Conservation (phyloP, 2,888 invertebrate genomes). For the Drosophila falleni region DNA sequence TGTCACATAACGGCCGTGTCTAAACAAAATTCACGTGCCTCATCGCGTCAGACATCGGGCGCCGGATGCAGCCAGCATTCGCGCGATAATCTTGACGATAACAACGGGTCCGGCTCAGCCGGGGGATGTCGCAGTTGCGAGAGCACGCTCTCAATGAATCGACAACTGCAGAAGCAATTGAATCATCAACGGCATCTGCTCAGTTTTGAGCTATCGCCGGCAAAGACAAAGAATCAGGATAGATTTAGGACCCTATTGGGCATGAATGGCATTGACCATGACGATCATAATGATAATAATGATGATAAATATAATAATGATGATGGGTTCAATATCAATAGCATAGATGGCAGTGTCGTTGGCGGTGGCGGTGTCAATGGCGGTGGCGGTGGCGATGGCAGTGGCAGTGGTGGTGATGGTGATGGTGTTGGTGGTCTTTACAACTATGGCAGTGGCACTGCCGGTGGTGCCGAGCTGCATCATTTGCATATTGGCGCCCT, state of each 20-base stretch:
- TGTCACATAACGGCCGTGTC: constrained; percentile 90
- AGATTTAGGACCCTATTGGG: constrained; percentile 85
- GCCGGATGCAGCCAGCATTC: constrained; percentile 84
- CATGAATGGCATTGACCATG: constrained; percentile 84
- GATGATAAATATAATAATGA: constrained; percentile 82
- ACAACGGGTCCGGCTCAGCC: constrained; percentile 66
- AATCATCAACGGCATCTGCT: constrained; percentile 85
- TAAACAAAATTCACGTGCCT: constrained; percentile 85
- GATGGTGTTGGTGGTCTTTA: constrained; percentile 48
- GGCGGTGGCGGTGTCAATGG: constrained; percentile 36
- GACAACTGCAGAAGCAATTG: constrained; percentile 85
- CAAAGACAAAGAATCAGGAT: constrained; percentile 85
- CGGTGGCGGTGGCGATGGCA: constrained; percentile 36
- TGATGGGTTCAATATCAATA: constrained; percentile 70
- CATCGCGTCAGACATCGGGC: constrained; percentile 83
- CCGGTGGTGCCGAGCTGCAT: constrained; percentile 76
- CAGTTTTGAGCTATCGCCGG: constrained; percentile 85
- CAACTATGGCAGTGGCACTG: constrained; percentile 45
- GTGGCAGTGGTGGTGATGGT: constrained; percentile 34
- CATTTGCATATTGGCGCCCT: constrained; percentile 85
- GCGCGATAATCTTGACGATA: constrained; percentile 85
- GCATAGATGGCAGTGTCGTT: constrained; percentile 42
- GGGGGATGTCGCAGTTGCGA: constrained; percentile 83
- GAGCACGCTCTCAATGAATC: constrained; percentile 85
- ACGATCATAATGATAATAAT: constrained; percentile 80